These are phyloP conservation scores for Raja brachyura DNA, from an alignment of 2,113 vertebrate genomes.

Conservation along the genomic window DNA sequence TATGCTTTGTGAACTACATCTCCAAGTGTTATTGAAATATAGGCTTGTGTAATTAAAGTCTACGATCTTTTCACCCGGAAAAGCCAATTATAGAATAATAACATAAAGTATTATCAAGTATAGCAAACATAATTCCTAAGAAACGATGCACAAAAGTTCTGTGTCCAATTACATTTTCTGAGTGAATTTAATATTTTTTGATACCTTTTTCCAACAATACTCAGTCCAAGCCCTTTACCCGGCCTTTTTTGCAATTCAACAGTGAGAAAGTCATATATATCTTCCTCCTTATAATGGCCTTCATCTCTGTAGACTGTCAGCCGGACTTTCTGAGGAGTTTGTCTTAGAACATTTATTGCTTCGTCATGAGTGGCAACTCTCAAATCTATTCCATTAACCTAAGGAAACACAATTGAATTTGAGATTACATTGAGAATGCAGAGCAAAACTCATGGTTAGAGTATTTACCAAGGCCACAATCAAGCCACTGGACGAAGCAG, in stretches of 20 bases:
- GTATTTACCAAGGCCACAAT: neutral
- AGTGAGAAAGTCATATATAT: constrained; percentile 78
- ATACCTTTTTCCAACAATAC: constrained; percentile 91
- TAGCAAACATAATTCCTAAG: neutral
- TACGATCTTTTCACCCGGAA: too few relatives aligned
- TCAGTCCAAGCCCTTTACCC: constrained; percentile 83
- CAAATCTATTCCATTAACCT: constrained; percentile 89
- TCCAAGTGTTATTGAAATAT: neutral
- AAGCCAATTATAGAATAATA: neutral
- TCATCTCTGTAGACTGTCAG: constrained; percentile 86
- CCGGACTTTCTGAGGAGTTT: constrained; percentile 81
- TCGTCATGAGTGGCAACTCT: constrained; percentile 87
- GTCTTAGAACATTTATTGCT: constrained; percentile 88
- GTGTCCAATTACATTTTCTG: neutral
- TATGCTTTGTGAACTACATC: neutral
- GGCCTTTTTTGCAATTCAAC: constrained; percentile 84
- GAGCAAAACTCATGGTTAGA: neutral
- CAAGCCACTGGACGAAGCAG: too few relatives aligned
- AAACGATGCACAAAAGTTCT: neutral
- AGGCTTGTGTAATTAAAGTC: neutral
- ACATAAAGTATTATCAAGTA: neutral
- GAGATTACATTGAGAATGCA: neutral
- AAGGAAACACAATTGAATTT: neutral
- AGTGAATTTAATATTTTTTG: constrained; percentile 12
- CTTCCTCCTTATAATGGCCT: constrained; percentile 88